These are phyloP conservation scores for Lamprotornis superbus DNA, from an alignment of 2,113 vertebrate species.

Conservation along the genomic window DNA sequence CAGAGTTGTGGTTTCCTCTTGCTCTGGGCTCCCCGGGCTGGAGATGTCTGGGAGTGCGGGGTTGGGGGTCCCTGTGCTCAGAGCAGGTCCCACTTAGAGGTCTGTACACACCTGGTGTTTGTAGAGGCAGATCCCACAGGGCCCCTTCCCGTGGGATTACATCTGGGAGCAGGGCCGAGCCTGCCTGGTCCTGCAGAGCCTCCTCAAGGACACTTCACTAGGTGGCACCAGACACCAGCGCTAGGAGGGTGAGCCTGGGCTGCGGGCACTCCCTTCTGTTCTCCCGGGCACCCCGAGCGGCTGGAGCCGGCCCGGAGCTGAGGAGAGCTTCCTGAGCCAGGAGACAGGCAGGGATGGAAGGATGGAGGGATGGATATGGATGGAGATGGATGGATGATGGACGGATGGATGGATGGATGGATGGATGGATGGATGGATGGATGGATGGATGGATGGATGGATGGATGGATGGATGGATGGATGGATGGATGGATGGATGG, in stretches of 20 bases:
- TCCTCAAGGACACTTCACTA: background rate
- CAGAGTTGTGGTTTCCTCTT: background rate
- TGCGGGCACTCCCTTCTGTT: background rate
- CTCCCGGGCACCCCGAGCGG: rapidly evolving
- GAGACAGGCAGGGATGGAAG: too few species aligned
- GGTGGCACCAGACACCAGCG: slow-evolving; percentile 48
- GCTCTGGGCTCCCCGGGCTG: rapidly evolving
- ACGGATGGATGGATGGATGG: background rate
- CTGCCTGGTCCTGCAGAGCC: background rate
- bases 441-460: too few species aligned
- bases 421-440: background rate
- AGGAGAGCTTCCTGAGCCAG: background rate
- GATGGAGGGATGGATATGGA: background rate
- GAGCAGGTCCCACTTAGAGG: background rate
- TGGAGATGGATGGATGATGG: background rate
- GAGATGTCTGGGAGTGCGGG: background rate
- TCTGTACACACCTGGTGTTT: rapidly evolving
- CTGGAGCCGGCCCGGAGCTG: rapidly evolving
- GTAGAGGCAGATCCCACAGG: too few species aligned
- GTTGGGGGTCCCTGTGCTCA: background rate
- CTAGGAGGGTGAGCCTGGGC: background rate
- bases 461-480: background rate
- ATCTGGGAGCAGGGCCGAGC: rapidly evolving
- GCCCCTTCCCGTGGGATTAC: rapidly evolving
- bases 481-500: background rate